A percentile compares a stretch with the other conserved stretches of the same genome.
These are phyloP conservation scores for Ciona savignyi DNA, from an alignment of 23 tunicate genomes.

Conservation along the genomic window DNA sequence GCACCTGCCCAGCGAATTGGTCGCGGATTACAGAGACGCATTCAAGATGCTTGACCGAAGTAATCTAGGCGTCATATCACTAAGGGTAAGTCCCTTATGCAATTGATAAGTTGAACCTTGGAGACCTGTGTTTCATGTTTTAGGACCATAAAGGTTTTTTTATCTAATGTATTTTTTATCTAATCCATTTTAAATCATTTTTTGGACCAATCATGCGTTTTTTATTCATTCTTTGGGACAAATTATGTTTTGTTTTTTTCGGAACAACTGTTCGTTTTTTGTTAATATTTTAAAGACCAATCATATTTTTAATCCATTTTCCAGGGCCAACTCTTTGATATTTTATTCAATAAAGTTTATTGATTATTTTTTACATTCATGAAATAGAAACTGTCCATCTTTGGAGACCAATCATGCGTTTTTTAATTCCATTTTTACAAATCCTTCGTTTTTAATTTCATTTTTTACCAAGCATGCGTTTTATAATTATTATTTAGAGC, in stretches of 20 bases:
- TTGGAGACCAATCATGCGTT: slow-evolving; percentile 18
- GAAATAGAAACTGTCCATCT: slow-evolving; percentile 26
- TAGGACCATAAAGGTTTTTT: too few relatives aligned
- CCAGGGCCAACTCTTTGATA: too few relatives aligned
- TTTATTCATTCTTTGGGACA: background rate
- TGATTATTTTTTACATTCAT: slow-evolving; percentile 11
- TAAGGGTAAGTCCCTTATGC: slow-evolving; percentile 28
- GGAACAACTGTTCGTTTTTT: too few relatives aligned
- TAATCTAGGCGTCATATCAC: slow-evolving; percentile 24
- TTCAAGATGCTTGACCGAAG: slow-evolving; percentile 25
- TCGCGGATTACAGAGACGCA: slow-evolving; percentile 30
- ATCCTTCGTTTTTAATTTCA: too few relatives aligned
- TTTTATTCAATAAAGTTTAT: background rate
- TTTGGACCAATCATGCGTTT: background rate
- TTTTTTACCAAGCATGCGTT: background rate
- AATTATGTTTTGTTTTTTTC: background rate
- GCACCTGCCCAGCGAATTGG: slow-evolving; percentile 11
- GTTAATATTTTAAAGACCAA: too few relatives aligned
- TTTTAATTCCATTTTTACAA: too few relatives aligned
- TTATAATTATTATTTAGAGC: background rate
- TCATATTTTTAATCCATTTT: too few relatives aligned
- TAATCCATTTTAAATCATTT: background rate
- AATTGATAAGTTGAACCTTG: too few relatives aligned
- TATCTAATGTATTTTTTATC: too few relatives aligned
- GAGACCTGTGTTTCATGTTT: too few relatives aligned